phyloP scores from a whole-genome alignment of 2,113 vertebrate species.

The Calidris pygmaea region DNA sequence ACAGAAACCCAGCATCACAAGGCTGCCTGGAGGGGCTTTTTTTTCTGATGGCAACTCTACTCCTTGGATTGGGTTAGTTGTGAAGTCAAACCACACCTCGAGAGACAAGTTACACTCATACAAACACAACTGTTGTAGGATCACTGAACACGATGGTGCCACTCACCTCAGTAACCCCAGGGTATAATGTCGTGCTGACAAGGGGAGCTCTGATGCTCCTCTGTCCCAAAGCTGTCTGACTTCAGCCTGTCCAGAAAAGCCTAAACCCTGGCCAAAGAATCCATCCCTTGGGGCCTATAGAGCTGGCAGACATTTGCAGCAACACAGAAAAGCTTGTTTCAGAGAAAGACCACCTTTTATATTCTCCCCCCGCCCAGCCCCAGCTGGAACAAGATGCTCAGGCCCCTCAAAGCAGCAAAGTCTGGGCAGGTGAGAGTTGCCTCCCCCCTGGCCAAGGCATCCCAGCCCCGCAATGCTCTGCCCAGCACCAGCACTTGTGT shows the following conservation, averaged over 20 bases:
- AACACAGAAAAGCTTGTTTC: background rate
- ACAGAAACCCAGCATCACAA: fast-evolving
- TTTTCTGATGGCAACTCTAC: background rate
- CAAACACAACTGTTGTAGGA: background rate
- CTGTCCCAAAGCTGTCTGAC: background rate
- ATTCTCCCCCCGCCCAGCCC: too few species aligned
- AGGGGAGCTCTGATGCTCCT: background rate
- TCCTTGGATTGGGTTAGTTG: background rate
- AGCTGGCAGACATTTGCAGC: background rate
- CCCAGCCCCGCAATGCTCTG: fast-evolving
- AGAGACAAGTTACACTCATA: background rate
- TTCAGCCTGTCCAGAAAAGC: background rate
- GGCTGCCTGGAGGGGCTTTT: background rate
- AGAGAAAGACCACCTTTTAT: background rate
- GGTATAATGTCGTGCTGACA: background rate
- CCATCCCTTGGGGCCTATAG: background rate
- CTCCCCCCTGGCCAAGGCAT: background rate
- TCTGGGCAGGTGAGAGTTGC: too few species aligned
- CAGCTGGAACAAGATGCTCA: background rate
- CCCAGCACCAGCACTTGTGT: background rate
- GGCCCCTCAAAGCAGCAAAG: background rate
- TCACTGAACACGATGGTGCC: too few species aligned
- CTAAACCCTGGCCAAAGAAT: background rate
- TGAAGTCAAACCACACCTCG: background rate
- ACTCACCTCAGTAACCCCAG: background rate